phyloP scores from a whole-genome alignment of 2,888 invertebrate species.

The Encarsia formosa region DNA sequence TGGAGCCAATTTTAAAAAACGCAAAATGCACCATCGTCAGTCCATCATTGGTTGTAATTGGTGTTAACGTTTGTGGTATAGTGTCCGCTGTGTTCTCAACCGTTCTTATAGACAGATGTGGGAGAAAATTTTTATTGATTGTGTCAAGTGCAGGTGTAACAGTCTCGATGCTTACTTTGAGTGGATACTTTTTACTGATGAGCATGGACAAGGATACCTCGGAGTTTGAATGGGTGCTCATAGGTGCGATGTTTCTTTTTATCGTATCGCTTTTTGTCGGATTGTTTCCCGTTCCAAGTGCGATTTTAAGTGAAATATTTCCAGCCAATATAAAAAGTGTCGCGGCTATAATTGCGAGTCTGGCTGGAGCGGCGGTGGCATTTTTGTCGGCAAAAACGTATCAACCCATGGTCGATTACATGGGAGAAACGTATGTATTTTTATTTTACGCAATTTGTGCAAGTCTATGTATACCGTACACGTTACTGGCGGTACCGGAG shows the following conservation, averaged over 20 bases:
- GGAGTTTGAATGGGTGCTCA: slow-evolving; percentile 10
- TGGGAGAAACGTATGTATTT: slow-evolving; percentile 35
- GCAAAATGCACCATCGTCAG: slow-evolving; percentile 34
- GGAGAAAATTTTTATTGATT: slow-evolving; percentile 37
- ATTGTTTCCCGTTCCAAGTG: slow-evolving; percentile 35
- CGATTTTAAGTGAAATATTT: slow-evolving; percentile 39
- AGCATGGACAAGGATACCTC: background rate
- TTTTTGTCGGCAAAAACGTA: slow-evolving; percentile 37
- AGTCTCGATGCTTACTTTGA: slow-evolving; percentile 24
- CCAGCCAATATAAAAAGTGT: slow-evolving; percentile 37
- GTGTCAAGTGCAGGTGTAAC: slow-evolving; percentile 36
- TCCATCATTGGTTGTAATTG: slow-evolving; percentile 38
- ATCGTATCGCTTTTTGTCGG: slow-evolving; percentile 16
- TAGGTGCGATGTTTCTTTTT: slow-evolving; percentile 11
- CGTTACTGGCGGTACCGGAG: slow-evolving; percentile 32
- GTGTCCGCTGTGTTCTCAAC: slow-evolving; percentile 33
- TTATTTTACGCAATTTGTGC: slow-evolving; percentile 33
- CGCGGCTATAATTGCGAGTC: slow-evolving; percentile 33
- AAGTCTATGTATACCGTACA: slow-evolving; percentile 14
- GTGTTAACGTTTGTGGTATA: slow-evolving; percentile 35
- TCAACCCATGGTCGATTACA: slow-evolving; percentile 34
- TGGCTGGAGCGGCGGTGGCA: slow-evolving; percentile 33
- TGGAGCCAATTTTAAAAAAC: slow-evolving; percentile 40
- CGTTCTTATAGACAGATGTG: slow-evolving; percentile 39
- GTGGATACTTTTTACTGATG: slow-evolving; percentile 29